phyloP scores from a whole-genome alignment of 2,113 vertebrate genomes.

The Cyphomyrus plagiostoma region DNA sequence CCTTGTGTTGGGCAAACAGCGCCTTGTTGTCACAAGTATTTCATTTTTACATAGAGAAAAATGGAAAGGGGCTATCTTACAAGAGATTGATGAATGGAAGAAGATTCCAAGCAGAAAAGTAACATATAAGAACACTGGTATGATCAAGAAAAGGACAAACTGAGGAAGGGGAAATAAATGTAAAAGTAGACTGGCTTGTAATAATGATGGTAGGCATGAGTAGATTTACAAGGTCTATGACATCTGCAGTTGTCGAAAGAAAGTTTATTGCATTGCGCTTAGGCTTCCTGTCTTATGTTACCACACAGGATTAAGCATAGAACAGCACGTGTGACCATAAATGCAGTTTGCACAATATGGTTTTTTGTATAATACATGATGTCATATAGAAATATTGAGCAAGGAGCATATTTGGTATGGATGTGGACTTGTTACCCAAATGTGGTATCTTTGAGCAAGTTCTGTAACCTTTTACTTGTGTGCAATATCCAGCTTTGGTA shows the following conservation, averaged over 20 bases:
- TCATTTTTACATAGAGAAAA: background rate
- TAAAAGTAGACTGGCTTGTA: background rate
- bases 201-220: background rate
- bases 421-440: background rate
- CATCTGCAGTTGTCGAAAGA: background rate
- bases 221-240: background rate
- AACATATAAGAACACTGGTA: background rate
- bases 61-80: background rate
- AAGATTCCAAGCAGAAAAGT: background rate
- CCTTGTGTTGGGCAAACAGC: background rate
- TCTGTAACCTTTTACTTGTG: background rate
- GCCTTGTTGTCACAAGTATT: background rate
- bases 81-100: background rate
- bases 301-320: background rate
- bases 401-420: background rate
- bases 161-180: background rate
- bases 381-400: background rate
- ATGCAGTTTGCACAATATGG: background rate
- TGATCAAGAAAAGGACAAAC: background rate
- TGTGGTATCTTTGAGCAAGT: background rate
- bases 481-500: background rate
- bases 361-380: background rate
- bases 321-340: background rate
- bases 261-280: background rate
- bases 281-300: background rate